Evolutionary conservation across 2,888 invertebrate species (phyloP), one percentile per base, ranked within the genome.

Genomic region (Drosophila atroscutellata): DNA sequence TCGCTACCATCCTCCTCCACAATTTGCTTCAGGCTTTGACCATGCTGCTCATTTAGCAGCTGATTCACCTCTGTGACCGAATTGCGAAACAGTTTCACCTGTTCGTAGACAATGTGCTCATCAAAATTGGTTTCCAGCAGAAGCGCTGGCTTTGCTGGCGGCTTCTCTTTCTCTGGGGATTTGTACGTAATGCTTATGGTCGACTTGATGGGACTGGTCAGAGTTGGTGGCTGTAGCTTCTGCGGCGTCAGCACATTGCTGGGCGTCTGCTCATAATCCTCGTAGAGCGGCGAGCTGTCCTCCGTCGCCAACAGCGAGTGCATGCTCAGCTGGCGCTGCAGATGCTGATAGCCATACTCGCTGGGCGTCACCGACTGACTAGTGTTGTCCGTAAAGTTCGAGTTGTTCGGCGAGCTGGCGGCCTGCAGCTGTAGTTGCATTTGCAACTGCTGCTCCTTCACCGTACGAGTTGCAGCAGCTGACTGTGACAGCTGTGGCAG

Each of bases 41-140:
- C 56, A 13, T 86, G 83, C 11, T 90, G 75, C 61, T 92, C 92
- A 63, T 93, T 93, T 8, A 95, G 81, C 63, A 95, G 81, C 28
- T 94, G 95, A 89, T 97, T 97, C 0, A 96, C 96, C 92, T 96
- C 96, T 51, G 96, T 95, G 47, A 96, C 95, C 28, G 96, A 96
- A 80, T 95, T 94, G 47, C 95, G 94, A 81, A 96, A 96, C 90
- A 96, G 95, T 83, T 96, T 96, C 0, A 97, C 96, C 94, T 96
- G 95, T 80, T 96, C 96, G 86, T 97, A 97, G 0, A 96, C 95
- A 55, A 91, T 92, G 50, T 92, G 86, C 76, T 93, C 93, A 76
- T 95, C 94, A 75, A 95, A 94, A 9, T 95, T 94, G 0, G 95
- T 95, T 91, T 95, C 95, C 71, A 95, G 80, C 39, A 95, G 92